phyloP scores from a whole-genome alignment of 1,140 invertebrate species.

The Drosophila simulans region DNA sequence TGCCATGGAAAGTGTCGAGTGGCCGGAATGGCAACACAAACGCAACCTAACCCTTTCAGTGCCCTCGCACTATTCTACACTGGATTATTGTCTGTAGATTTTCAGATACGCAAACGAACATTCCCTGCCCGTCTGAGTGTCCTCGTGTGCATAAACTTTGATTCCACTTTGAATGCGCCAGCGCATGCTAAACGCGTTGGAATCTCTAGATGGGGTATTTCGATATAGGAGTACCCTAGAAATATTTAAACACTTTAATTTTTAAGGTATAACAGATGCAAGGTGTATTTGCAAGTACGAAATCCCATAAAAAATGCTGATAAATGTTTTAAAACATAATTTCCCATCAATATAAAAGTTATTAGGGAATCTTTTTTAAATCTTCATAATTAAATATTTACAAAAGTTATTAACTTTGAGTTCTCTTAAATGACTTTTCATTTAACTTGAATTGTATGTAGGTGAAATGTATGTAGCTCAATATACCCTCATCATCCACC shows the following conservation, averaged over 20 bases:
- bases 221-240: not conserved
- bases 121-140: slow-evolving; percentile 6
- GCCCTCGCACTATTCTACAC: slow-evolving; percentile 57
- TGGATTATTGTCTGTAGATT: slow-evolving; percentile 81
- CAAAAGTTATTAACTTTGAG: too few relatives aligned
- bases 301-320: too few relatives aligned
- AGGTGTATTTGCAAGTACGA: too few relatives aligned
- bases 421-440: too few relatives aligned
- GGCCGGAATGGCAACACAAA: slow-evolving; percentile 59
- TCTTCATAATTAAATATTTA: too few relatives aligned
- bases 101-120: slow-evolving; percentile 53
- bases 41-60: slow-evolving; percentile 56
- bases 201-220: not conserved
- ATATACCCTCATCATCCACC: not conserved
- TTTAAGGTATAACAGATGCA: too few relatives aligned
- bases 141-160: slow-evolving; percentile 73
- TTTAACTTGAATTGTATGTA: too few relatives aligned
- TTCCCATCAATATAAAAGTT: too few relatives aligned
- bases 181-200: slow-evolving; percentile 57
- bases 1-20: slow-evolving; percentile 70
- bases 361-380: too few relatives aligned
- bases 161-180: slow-evolving; percentile 66
- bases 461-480: not conserved
- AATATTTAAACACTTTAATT: not conserved
- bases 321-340: too few relatives aligned